Evolutionary conservation across 2,113 vertebrate species (phyloP), one percentile per base, ranked within the genome.

Genomic region (Panurus biarmicus): DNA sequence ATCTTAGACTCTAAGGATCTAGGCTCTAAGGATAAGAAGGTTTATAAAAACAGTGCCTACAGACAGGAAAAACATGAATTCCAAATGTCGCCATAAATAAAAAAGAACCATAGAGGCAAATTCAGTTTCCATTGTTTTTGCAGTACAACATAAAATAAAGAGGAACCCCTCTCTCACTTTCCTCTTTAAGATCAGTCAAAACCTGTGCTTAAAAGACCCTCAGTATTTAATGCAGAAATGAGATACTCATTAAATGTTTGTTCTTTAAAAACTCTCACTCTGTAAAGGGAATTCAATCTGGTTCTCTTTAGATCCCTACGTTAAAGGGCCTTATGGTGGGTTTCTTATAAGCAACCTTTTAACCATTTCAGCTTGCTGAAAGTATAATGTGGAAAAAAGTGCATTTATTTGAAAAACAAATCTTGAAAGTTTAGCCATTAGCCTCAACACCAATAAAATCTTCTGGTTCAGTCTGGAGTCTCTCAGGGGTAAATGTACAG

Each of bases 401-500:
- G 10, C 76, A 96, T 89, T 96, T 96, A 96, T 96, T 97, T 97
- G 96, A 97, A 97, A 98, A 98, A 96, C 88, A 96, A 98, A 96
- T 97, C 97, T 97, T 96, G 96, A 96, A 96, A 96, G 94, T 97
- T 96, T 88, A 95, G 92, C 94, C 96, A 96, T 97, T 97, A 97
- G 96, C 83, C 65, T 86, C 60, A 20, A 84, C 16, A 89, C 96
- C 97, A 95, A 95, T 98, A 97, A 97, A 98, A 92, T 73, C 47
- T 66, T 94, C 91, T 92, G 64, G 92, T 96, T 94, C 88, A 82
- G 67, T 86, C 92, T 96, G 94, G 87, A 96, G 83, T 86, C 88
- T 95, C 96, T 97, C 83, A 51, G 86, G 95, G 97, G 89, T 91
- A 86, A 95, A 94, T 36, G 85, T 90, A 95, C 97, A 98, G 97